phyloP scores from a whole-genome alignment of 2,113 vertebrate species.

The Elgaria multicarinata region DNA sequence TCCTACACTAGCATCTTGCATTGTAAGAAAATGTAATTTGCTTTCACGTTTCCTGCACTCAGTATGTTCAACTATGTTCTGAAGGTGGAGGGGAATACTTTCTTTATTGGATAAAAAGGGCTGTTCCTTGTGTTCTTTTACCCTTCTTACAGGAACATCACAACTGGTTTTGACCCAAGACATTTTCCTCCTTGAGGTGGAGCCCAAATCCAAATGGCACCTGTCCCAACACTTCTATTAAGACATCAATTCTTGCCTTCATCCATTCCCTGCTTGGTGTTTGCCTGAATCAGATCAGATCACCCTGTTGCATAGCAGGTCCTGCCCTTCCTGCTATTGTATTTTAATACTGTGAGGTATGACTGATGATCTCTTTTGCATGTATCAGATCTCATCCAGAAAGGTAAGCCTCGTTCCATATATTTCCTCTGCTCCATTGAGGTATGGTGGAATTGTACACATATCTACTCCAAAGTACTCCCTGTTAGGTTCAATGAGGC shows the following conservation, averaged over 20 bases:
- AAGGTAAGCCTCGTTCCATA: neutral
- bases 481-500: neutral
- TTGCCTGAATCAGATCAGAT: neutral
- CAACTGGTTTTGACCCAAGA: neutral
- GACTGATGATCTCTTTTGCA: neutral
- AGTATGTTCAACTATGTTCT: neutral
- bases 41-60: neutral
- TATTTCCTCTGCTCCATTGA: neutral
- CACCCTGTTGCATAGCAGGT: neutral
- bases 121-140: neutral
- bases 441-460: neutral
- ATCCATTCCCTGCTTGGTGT: neutral
- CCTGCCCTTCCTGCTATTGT: neutral
- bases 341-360: neutral
- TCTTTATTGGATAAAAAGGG: neutral
- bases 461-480: neutral
- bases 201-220: neutral
- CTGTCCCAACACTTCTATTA: neutral
- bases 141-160: neutral
- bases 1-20: neutral
- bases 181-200: no score
- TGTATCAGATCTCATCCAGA: neutral
- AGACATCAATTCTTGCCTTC: neutral
- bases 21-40: neutral
- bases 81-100: neutral